Percentiles rank a stretch among this genome's conserved stretches.
phyloP scores from a whole-genome alignment of 2,888 invertebrate species.

The Agrotis segetum region DNA sequence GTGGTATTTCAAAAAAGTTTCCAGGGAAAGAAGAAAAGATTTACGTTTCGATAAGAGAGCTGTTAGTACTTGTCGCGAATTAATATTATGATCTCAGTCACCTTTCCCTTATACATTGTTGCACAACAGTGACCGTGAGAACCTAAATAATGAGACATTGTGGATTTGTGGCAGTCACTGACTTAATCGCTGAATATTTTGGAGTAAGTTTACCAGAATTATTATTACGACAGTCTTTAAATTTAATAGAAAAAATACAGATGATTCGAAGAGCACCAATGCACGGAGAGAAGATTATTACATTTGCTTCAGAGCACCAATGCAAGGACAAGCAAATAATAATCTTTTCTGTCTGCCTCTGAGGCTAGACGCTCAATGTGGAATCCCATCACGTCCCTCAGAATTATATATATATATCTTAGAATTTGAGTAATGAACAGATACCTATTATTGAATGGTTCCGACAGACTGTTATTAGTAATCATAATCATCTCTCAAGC shows the following conservation, averaged over 20 bases:
- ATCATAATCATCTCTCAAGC: neutral
- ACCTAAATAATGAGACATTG: conserved; percentile 76
- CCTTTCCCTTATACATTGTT: conserved; percentile 83
- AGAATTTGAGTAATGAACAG: neutral
- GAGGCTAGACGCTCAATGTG: neutral
- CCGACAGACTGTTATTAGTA: conserved; percentile 4
- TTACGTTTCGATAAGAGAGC: conserved; percentile 65
- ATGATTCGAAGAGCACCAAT: neutral
- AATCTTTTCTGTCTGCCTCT: too few relatives aligned
- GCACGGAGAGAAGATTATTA: too few relatives aligned
- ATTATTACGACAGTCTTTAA: neutral
- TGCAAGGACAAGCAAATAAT: too few relatives aligned
- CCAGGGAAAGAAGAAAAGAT: conserved; percentile 55
- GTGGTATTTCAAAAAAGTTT: conserved; percentile 50
- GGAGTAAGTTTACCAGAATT: neutral
- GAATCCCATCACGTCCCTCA: neutral
- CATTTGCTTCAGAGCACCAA: neutral
- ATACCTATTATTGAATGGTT: neutral
- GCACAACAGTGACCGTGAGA: conserved; percentile 80
- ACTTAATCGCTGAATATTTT: conserved; percentile 21
- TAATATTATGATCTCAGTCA: conserved; percentile 79
- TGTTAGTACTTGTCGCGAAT: conserved; percentile 65
- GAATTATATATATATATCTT: too few relatives aligned
- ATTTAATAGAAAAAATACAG: neutral
- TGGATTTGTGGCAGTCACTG: conserved; percentile 33